Evolutionary conservation across 2,888 invertebrate genomes (phyloP).

Genomic region (Andrena minutula): DNA sequence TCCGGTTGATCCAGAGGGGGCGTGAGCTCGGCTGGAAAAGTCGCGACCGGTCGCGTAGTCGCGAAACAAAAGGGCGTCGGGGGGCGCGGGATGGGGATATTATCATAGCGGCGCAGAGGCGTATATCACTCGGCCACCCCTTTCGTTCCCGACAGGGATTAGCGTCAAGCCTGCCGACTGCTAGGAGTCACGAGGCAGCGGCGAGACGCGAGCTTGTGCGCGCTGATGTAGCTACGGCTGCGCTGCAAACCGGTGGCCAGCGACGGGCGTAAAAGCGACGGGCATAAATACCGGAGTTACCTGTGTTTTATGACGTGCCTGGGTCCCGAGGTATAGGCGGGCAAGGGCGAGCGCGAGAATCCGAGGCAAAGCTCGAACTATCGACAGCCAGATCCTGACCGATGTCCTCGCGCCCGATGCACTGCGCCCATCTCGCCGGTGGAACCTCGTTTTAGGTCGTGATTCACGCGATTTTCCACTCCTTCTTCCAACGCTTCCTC

Average conservation of each 20-base stretch:
- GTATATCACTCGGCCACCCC: conserved; percentile 82
- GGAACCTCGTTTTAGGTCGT: conserved; percentile 34
- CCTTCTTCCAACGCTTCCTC: neutral
- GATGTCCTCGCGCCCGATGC: conserved; percentile 77
- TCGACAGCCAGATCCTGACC: conserved; percentile 84
- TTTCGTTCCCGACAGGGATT: conserved; percentile 83
- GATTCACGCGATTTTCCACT: conserved; percentile 43
- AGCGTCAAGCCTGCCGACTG: conserved; percentile 81
- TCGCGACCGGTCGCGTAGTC: conserved; percentile 10
- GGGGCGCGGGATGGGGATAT: conserved; percentile 76
- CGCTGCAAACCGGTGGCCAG: conserved; percentile 61
- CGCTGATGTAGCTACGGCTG: conserved; percentile 52
- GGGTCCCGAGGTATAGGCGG: conserved; percentile 63
- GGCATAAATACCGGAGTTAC: conserved; percentile 84
- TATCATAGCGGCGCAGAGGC: conserved; percentile 83
- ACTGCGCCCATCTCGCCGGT: conserved; percentile 34
- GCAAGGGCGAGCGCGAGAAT: conserved; percentile 71
- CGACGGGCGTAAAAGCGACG: conserved; percentile 78
- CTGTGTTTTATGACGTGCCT: conserved; percentile 83
- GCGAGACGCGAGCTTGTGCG: conserved; percentile 62
- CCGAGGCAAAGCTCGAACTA: conserved; percentile 76
- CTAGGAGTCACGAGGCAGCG: conserved; percentile 68
- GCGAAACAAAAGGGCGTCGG: conserved; percentile 58
- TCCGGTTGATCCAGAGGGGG: neutral
- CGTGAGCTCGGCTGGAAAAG: conserved; percentile 15